Base-by-base conservation (phyloP, 2,888 invertebrate species). In the Unio delphinus region DNA sequence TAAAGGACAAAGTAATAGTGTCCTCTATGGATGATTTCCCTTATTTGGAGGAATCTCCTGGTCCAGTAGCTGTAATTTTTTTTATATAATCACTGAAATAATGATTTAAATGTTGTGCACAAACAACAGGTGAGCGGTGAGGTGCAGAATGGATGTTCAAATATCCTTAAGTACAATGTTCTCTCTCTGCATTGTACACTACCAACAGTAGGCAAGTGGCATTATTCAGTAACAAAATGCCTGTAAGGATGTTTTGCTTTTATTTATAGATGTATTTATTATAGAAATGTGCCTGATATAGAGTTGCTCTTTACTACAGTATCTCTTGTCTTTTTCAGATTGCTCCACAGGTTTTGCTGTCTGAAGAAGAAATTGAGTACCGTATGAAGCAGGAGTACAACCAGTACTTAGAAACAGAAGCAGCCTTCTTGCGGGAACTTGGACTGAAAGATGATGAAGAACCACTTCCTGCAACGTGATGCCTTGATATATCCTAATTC, bases 371-470 rank as follows among this genome's bases (percentile, higher is more conserved):
- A 69, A 72, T 87, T 6, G 86, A 87, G 58, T 71, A 76, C 70
- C 81, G 85, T 26, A 82, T 82, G 77, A 88, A 83, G 74, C 75
- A 69, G 58, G 89, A 90, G 70, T 90, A 88, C 72, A 76, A 86
- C 23, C 74, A 76, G 15, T 90, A 83, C 74, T 63, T 85, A 34
- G 87, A 88, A 17, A 86, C 87, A n/a, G 89, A 89, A 74, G 74
- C 75, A 34, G 67, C 76, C 54, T 88, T 90, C 80, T 82, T 90
- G 34, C 76, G 88, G 56, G 85, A 87, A 64, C 82, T 90, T 18
- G 90, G 90, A 54, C 75, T 90, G 30, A 86, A 86, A 61, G 89
- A 90, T 8, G 85, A 85, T n/a, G 87, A 86, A 17, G 87, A 86
- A 67, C 75, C 83, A 23, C 73, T 84, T 6, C 82, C 83, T 17